Percentiles rank a stretch among this genome's conserved stretches.
These are phyloP conservation scores for Morone saxatilis DNA, from an alignment of 2,113 vertebrate genomes.

Conservation along the genomic window DNA sequence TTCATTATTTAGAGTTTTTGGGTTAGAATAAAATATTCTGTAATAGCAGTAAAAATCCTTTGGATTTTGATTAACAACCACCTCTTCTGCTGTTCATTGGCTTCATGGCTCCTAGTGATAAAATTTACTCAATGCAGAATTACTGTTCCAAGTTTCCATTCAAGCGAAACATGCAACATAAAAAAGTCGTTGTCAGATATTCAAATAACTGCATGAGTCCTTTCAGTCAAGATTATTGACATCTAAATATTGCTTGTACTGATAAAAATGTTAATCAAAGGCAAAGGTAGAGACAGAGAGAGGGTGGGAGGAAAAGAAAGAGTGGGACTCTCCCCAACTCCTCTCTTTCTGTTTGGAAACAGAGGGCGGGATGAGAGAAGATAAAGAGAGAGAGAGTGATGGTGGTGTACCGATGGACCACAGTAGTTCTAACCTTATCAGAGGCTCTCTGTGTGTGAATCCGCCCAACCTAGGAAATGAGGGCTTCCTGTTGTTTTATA, in stretches of 20 bases:
- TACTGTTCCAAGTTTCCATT: slow-evolving; percentile 8
- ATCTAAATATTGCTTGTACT: slow-evolving; percentile 4
- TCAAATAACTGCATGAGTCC: background rate
- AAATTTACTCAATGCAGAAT: background rate
- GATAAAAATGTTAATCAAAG: slow-evolving; percentile 10
- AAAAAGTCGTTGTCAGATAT: slow-evolving; percentile 1
- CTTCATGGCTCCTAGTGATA: background rate
- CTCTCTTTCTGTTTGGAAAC: slow-evolving; percentile 13
- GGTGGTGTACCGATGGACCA: slow-evolving; percentile 46
- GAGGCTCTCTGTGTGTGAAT: slow-evolving; percentile 74
- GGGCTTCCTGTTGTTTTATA: slow-evolving; percentile 81
- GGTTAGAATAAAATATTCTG: background rate
- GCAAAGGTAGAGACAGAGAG: background rate
- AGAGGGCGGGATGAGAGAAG: slow-evolving; percentile 49
- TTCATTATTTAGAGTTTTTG: background rate
- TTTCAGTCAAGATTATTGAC: background rate
- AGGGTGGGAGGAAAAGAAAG: slow-evolving; percentile 5
- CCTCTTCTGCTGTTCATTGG: background rate
- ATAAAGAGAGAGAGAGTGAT: slow-evolving; percentile 32
- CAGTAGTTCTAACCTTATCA: slow-evolving; percentile 71
- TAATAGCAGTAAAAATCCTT: background rate
- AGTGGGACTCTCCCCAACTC: slow-evolving; percentile 17
- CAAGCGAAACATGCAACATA: background rate
- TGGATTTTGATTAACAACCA: background rate
- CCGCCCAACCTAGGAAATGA: slow-evolving; percentile 84